Percentiles rank a stretch among this genome's conserved stretches.
These are phyloP conservation scores for Lagodon rhomboides DNA, from an alignment of 2,797 vertebrate genomes.

Conservation along the genomic window DNA sequence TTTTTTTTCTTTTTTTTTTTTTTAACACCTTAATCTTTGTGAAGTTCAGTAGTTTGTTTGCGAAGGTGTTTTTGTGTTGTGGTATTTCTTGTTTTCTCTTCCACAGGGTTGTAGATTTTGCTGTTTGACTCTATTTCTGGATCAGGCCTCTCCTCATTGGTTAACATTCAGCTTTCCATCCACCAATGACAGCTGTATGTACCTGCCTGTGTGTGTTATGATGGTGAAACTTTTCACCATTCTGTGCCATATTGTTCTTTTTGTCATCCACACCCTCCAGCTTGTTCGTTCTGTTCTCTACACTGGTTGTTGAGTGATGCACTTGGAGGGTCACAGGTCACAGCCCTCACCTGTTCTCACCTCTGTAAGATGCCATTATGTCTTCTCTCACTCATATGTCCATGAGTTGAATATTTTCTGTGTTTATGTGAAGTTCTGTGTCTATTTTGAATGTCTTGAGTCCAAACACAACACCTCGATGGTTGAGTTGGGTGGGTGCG, in stretches of 20 bases:
- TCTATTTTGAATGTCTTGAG: conserved; percentile 60
- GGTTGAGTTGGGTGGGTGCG: conserved; percentile 20
- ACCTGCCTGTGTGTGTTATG: conserved; percentile 28
- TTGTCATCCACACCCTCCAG: conserved; percentile 58
- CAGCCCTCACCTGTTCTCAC: conserved; percentile 64
- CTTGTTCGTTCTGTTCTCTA: conserved; percentile 67
- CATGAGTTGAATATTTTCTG: conserved; percentile 46
- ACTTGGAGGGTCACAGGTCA: conserved; percentile 74
- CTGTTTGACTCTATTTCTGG: conserved; percentile 44
- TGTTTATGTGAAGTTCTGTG: conserved; percentile 45
- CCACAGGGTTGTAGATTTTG: conserved; percentile 57
- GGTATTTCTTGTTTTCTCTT: conserved; percentile 30
- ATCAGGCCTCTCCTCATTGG: conserved; percentile 48
- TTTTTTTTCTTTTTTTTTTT: neutral
- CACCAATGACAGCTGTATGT: conserved; percentile 60
- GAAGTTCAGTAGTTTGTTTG: conserved; percentile 68
- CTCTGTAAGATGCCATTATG: conserved; percentile 47
- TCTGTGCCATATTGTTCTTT: conserved; percentile 60
- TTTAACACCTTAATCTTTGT: conserved; percentile 58
- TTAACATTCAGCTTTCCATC: conserved; percentile 69
- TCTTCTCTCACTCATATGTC: conserved; percentile 49
- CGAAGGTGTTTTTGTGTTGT: conserved; percentile 49
- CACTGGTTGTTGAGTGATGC: conserved; percentile 76
- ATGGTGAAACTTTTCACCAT: conserved; percentile 37
- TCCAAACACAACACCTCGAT: conserved; percentile 25